These are phyloP conservation scores for Morpho deidamia DNA, from an alignment of 2,888 invertebrate genomes.

Conservation along the genomic window DNA sequence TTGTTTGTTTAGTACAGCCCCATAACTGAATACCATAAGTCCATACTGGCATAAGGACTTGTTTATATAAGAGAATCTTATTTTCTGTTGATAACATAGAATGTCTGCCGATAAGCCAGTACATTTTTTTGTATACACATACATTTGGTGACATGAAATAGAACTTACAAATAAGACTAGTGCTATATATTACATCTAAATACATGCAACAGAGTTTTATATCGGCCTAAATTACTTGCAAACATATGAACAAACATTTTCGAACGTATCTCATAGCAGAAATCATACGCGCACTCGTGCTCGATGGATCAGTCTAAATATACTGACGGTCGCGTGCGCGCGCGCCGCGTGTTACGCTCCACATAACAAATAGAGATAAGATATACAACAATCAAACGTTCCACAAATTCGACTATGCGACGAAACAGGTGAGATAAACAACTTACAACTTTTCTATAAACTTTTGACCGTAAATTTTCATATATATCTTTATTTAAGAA, in stretches of 20 bases:
- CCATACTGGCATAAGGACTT: too few species aligned
- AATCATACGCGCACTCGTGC: constrained; percentile 30
- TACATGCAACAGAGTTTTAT: not conserved
- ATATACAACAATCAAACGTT: constrained; percentile 52
- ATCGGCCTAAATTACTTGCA: not conserved
- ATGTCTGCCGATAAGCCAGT: too few species aligned
- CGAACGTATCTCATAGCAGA: constrained; percentile 18
- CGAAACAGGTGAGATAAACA: constrained; percentile 59
- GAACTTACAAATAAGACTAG: too few species aligned
- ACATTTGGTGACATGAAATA: too few species aligned
- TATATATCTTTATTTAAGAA: constrained; percentile 30
- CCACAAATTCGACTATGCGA: constrained; percentile 55
- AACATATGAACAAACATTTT: constrained; percentile 7
- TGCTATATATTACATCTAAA: not conserved
- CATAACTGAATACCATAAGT: too few species aligned
- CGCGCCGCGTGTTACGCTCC: constrained; percentile 46
- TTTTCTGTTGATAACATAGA: too few species aligned
- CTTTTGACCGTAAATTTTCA: constrained; percentile 30
- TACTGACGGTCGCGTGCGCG: constrained; percentile 68
- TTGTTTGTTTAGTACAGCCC: too few species aligned
- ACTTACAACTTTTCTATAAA: not conserved
- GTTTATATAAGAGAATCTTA: too few species aligned
- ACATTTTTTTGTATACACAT: too few species aligned
- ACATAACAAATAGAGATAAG: constrained; percentile 64
- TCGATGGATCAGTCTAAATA: constrained; percentile 71